phyloP scores from a whole-genome alignment of 2,113 vertebrate genomes.

The Pterocles burchelli region DNA sequence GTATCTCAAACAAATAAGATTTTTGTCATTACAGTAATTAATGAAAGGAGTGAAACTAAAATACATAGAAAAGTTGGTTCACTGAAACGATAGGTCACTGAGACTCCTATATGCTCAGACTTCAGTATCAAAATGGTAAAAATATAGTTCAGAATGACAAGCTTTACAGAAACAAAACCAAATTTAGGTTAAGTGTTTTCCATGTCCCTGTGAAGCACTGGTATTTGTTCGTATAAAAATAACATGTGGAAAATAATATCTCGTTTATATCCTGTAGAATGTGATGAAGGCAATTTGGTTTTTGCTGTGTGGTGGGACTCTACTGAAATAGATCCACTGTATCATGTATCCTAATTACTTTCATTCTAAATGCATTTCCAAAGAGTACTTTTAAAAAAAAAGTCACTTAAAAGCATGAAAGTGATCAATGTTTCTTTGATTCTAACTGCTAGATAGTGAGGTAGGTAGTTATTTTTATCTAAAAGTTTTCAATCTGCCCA shows the following conservation, averaged over 20 bases:
- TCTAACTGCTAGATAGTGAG: not conserved
- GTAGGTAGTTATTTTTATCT: conserved; percentile 48
- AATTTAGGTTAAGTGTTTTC: not conserved
- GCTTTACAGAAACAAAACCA: not conserved
- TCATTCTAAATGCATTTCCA: conserved; percentile 7
- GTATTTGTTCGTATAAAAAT: not conserved
- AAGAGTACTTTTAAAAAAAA: not conserved
- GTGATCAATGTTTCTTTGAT: conserved; percentile 52
- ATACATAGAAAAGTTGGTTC: not conserved
- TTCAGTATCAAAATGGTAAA: not conserved
- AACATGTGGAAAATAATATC: not conserved
- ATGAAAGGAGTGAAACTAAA: not conserved
- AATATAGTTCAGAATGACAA: not conserved
- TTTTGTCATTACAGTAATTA: not conserved
- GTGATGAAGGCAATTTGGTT: not conserved
- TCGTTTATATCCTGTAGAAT: not conserved
- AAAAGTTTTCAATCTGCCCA: conserved; percentile 21
- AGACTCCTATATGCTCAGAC: not conserved
- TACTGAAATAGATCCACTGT: not conserved
- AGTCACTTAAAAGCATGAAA: conserved; percentile 19
- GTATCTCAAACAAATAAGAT: not conserved
- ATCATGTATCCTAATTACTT: not conserved
- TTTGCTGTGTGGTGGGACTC: not conserved
- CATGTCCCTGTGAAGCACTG: not conserved
- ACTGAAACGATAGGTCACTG: not conserved